Conservation (phyloP, 2,797 vertebrate genomes). For the Tokudaia tokunoshimensis region DNA sequence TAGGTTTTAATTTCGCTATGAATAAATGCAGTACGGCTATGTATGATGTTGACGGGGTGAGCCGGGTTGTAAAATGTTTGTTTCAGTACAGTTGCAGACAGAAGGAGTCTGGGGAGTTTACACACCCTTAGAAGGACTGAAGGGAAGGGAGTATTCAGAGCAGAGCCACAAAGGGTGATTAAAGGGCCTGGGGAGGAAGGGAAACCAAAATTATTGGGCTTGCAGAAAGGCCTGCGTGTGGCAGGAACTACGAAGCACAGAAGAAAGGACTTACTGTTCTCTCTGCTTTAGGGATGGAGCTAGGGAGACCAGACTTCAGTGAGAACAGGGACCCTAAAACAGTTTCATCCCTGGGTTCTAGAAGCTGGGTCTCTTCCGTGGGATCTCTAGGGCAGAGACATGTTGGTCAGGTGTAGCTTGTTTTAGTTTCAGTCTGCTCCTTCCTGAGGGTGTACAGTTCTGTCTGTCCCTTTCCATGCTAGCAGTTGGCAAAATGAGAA, state of each 20-base stretch:
- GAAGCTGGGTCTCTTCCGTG: background rate
- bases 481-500: constrained; percentile 48
- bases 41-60: constrained; percentile 16
- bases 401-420: background rate
- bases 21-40: constrained; percentile 23
- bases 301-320: background rate
- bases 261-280: background rate
- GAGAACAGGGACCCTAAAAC: background rate
- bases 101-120: background rate
- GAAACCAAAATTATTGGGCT: constrained; percentile 37
- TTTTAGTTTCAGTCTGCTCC: background rate
- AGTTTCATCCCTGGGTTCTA: constrained; percentile 29
- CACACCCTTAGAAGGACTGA: constrained; percentile 12
- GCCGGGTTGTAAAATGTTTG: constrained; percentile 35
- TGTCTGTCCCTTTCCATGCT: background rate
- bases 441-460: background rate
- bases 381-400: constrained; percentile 17
- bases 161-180: constrained; percentile 51
- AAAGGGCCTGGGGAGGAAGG: constrained; percentile 36
- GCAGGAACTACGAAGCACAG: background rate
- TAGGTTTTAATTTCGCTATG: constrained; percentile 42
- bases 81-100: constrained; percentile 12
- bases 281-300: background rate
- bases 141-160: background rate
- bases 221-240: background rate